These are phyloP conservation scores for Idris sp. DNA, from an alignment of 1,140 invertebrate species.

Conservation along the genomic window DNA sequence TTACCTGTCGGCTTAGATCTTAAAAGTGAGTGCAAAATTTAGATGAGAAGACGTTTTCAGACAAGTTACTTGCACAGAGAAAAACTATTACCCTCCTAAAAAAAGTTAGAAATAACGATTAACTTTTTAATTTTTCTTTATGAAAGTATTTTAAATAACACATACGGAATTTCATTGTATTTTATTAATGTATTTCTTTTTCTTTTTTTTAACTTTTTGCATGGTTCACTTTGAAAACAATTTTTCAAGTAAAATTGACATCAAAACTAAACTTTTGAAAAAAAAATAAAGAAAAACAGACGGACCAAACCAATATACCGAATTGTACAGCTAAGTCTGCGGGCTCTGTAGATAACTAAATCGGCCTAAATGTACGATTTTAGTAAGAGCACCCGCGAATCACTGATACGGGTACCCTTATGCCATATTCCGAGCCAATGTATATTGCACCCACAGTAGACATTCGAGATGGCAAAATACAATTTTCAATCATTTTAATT, in stretches of 20 bases:
- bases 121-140: too few relatives aligned
- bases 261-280: too few relatives aligned
- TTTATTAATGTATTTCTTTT: too few relatives aligned
- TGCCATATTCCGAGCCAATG: slow-evolving; percentile 70
- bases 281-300: slow-evolving; percentile 46
- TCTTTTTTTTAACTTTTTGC: too few relatives aligned
- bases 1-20: slow-evolving; percentile 67
- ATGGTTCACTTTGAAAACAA: too few relatives aligned
- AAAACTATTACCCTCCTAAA: too few relatives aligned
- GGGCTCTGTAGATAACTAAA: slow-evolving; percentile 73
- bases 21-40: slow-evolving; percentile 68
- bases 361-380: slow-evolving; percentile 71
- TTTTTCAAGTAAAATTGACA: too few relatives aligned
- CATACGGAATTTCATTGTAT: too few relatives aligned
- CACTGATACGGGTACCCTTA: slow-evolving; percentile 73
- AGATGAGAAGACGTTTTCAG: too few relatives aligned
- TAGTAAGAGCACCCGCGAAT: slow-evolving; percentile 61
- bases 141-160: too few relatives aligned
- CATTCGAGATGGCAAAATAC: slow-evolving; percentile 34
- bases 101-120: too few relatives aligned
- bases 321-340: slow-evolving; percentile 66
- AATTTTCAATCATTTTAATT: slow-evolving; percentile 37
- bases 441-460: slow-evolving; percentile 62
- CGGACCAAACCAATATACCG: slow-evolving; percentile 36
- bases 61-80: too few relatives aligned